A percentile compares a stretch with the other conserved stretches of the same genome.
Evolutionary conservation across 2,113 vertebrate genomes (phyloP).

Genomic region (Sceloporus undulatus): DNA sequence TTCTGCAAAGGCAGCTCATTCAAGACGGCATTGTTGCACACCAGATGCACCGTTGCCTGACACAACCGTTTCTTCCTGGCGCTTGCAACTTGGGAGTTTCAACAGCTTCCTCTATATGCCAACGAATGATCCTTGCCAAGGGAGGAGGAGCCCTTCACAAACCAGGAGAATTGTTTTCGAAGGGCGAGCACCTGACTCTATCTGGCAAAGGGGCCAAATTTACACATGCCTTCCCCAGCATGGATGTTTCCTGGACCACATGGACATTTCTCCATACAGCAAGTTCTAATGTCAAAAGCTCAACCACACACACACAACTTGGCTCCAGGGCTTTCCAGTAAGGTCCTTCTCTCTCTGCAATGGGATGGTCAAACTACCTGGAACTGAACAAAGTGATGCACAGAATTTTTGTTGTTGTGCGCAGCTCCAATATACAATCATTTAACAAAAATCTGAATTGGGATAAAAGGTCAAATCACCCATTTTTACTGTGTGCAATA

Average conservation of each 20-base stretch:
- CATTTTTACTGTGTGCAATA: no score
- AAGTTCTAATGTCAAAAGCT: no score
- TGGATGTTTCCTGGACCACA: not conserved
- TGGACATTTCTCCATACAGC: no score
- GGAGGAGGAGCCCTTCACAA: not conserved
- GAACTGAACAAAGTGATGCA: no score
- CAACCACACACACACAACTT: no score
- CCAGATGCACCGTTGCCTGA: not conserved
- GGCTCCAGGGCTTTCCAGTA: not conserved
- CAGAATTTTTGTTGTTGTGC: no score
- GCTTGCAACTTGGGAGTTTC: not conserved
- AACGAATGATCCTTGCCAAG: not conserved
- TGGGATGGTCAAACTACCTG: no score
- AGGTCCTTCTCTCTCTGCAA: not conserved
- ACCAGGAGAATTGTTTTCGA: not conserved
- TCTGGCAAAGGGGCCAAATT: not conserved
- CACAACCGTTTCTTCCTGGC: not conserved
- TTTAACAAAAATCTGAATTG: no score
- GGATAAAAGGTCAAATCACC: no score
- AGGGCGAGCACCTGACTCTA: not conserved
- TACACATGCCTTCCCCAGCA: not conserved
- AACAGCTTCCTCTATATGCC: not conserved
- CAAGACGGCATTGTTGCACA: not conserved
- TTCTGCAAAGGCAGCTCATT: accelerated
- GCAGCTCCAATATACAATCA: no score